phyloP scores from a whole-genome alignment of 2,113 vertebrate genomes.

The Catharus minimus region DNA sequence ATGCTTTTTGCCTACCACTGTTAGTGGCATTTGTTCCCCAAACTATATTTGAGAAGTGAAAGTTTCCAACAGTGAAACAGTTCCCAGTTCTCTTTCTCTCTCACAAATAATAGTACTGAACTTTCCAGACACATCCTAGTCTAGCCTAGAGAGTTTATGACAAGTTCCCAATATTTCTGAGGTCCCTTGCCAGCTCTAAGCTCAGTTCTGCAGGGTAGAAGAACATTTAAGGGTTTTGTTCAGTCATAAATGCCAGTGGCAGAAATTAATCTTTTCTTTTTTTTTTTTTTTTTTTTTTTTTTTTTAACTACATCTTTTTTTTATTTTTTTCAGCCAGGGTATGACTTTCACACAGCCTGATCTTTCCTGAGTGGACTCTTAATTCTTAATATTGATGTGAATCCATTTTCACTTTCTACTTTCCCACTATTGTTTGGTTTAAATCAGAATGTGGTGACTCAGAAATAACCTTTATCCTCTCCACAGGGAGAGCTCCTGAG shows the following conservation, averaged over 20 bases:
- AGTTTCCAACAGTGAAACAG: background rate
- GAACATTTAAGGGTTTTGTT: background rate
- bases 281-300: background rate
- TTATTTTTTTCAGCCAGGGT: background rate
- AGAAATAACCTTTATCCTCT: background rate
- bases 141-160: background rate
- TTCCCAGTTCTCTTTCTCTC: background rate
- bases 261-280: background rate
- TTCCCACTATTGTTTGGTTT: background rate
- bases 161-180: background rate
- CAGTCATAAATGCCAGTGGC: background rate
- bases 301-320: background rate
- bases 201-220: background rate
- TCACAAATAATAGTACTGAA: background rate
- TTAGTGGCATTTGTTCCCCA: slow-evolving; percentile 40
- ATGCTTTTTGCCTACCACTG: slow-evolving; percentile 25
- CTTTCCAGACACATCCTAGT: background rate
- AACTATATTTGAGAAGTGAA: slow-evolving; percentile 3
- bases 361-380: slow-evolving; percentile 9
- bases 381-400: slow-evolving; percentile 14
- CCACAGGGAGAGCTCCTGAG: background rate
- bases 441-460: background rate
- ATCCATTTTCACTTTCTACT: background rate
- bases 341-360: background rate
- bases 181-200: background rate